Base-by-base conservation (phyloP, 2,888 invertebrate genomes). In the Priocnemis perturbator region DNA sequence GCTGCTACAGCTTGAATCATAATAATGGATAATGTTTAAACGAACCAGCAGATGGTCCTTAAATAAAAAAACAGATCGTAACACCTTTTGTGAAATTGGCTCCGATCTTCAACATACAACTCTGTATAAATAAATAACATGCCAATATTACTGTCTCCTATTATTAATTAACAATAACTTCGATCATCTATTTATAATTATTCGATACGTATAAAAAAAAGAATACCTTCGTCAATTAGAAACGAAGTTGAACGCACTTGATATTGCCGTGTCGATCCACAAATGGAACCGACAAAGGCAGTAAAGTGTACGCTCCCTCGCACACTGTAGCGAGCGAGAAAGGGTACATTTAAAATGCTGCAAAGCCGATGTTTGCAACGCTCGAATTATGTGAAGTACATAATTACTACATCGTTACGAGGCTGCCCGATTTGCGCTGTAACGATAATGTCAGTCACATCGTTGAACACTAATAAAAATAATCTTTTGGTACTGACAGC, bases 121-220 rank as follows among this genome's bases (percentile, higher is more conserved):
- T 67, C 59, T 47, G 69, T 21, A 67, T 59, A 69, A 76, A 77
- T 73, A 76, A 77, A 69, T 63, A 69, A 69, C 56, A 60, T 57
- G 44, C 50, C 44, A 56, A 65, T 56, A 59, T 57, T 48, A 48
- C 59, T 30, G 58, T 60, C 20, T 47, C 55, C 44, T 64, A 64
- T 48, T 63, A 67, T 68, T 61, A 64, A 62, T 50, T 64, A 67
- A 58, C 47, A 59, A 61, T 53, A 67, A 60, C 45, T 57, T 70
- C 47, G 19, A 14, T 63, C 48, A 60, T 19, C n/a, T 67, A 67
- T 65, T 73, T 50, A 55, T 58, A 68, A 69, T 30, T 60, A 61
- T 62, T 64, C 64, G 37, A 67, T 17, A 47, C 47, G 7, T 62
- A 65, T 21, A 61, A 64, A 58, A 5, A 26, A 37, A 37, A 37